Evolutionary conservation across 2,888 invertebrate species (phyloP).

Genomic region (Willowsia nigromaculata): DNA sequence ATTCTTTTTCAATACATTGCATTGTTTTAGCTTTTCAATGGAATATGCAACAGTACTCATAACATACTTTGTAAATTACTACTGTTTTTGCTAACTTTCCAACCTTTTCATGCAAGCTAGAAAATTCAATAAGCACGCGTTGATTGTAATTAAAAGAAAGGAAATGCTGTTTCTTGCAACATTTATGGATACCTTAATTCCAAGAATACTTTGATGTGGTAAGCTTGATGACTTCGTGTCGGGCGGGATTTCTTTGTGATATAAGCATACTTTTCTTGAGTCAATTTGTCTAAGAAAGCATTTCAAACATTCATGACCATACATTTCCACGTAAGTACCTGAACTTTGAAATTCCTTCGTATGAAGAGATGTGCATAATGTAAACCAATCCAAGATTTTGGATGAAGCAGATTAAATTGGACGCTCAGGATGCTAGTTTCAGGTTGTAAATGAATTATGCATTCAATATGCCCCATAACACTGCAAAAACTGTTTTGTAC

Average conservation of each 20-base stretch:
- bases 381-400: neutral
- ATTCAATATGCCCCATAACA: slow-evolving; percentile 40
- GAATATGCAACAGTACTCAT: slow-evolving; percentile 23
- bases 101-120: neutral
- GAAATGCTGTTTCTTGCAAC: neutral
- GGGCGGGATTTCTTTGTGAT: neutral
- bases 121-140: neutral
- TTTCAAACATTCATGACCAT: neutral
- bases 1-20: neutral
- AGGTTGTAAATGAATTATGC: slow-evolving; percentile 62
- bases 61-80: neutral
- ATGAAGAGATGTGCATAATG: neutral
- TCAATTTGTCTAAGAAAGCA: neutral
- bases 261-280: neutral
- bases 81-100: slow-evolving; percentile 10
- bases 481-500: slow-evolving; percentile 10
- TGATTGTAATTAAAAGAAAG: neutral
- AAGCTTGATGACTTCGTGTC: neutral
- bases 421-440: neutral
- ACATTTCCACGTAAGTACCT: neutral
- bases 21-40: slow-evolving; percentile 13
- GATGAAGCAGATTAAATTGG: too few relatives aligned
- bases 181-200: neutral
- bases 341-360: neutral
- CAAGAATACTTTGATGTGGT: neutral